Conservation (phyloP, 2,113 vertebrate species). For the Chionomys nivalis region DNA sequence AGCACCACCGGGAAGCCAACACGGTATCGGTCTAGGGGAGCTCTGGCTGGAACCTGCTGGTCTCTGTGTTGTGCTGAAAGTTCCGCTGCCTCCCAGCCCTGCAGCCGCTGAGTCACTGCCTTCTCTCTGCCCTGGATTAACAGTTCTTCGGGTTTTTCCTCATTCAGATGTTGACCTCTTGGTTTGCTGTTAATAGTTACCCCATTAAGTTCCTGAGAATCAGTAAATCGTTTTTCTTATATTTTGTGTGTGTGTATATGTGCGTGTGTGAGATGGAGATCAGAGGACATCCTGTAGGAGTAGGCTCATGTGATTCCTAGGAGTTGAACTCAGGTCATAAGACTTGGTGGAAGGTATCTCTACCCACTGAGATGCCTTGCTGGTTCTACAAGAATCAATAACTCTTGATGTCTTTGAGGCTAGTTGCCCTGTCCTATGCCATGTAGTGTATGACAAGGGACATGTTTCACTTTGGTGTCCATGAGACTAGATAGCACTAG, state of each 20-base stretch:
- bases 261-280: neutral
- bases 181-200: conserved; percentile 29
- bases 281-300: neutral
- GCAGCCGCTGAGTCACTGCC: conserved; percentile 42
- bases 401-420: neutral
- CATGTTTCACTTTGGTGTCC: neutral
- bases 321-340: neutral
- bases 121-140: conserved; percentile 18
- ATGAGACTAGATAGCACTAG: neutral
- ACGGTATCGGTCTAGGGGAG: neutral
- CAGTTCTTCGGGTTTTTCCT: conserved; percentile 32
- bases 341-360: no score
- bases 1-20: neutral
- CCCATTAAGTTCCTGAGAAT: neutral
- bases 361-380: neutral
- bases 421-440: neutral
- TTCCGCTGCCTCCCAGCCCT: neutral
- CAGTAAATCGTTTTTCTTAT: neutral
- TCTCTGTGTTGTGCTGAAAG: neutral
- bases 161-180: neutral
- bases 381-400: neutral
- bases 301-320: neutral
- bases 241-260: neutral
- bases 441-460: neutral
- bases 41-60: neutral